phyloP scores from a whole-genome alignment of 2,113 vertebrate species.

The Irena cyanogastra region DNA sequence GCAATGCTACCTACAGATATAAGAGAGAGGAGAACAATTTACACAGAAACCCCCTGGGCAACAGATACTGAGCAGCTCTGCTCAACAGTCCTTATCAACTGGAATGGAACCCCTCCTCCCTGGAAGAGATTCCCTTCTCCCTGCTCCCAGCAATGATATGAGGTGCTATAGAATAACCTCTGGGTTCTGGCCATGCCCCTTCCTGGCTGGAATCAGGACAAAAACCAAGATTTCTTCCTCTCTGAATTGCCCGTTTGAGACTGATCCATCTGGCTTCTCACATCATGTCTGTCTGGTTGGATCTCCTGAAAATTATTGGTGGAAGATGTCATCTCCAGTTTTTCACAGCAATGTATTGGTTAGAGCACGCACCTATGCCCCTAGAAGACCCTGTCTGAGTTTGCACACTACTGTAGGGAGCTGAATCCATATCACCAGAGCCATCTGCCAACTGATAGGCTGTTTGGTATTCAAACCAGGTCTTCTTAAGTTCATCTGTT shows the following conservation, averaged over 20 bases:
- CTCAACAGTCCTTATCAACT: too few species aligned
- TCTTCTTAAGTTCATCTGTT: neutral
- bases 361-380: neutral
- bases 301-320: neutral
- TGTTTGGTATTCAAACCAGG: slow-evolving; percentile 5
- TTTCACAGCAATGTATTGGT: neutral
- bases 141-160: neutral
- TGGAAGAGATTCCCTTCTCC: neutral
- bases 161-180: neutral
- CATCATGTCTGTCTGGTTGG: rapidly evolving
- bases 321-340: neutral
- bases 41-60: neutral
- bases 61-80: neutral
- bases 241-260: neutral
- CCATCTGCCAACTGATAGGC: neutral
- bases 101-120: rapidly evolving
- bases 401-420: neutral
- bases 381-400: neutral
- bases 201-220: neutral
- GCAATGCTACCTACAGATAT: neutral
- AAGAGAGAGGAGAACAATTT: neutral
- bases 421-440: neutral
- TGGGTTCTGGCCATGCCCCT: rapidly evolving
- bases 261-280: neutral
- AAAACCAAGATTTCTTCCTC: neutral